Evolutionary conservation across 2,888 invertebrate species (phyloP).

Genomic region (Orthosia gothica): DNA sequence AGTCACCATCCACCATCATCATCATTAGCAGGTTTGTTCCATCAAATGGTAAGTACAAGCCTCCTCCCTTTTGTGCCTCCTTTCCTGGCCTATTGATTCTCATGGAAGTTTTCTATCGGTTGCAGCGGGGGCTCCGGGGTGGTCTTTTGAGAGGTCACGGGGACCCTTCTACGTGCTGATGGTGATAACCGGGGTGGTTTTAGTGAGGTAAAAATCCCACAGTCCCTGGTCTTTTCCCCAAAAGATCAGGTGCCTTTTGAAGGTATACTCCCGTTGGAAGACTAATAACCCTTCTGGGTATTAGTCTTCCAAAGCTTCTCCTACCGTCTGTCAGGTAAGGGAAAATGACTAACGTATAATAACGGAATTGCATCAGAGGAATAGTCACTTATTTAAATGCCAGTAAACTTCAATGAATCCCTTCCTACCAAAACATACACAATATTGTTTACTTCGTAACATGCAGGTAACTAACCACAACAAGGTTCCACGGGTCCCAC

Average conservation of each 20-base stretch:
- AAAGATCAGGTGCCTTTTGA: no score
- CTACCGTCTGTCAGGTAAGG: neutral
- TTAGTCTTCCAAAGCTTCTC: neutral
- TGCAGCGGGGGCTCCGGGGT: no score
- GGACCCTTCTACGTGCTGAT: no score
- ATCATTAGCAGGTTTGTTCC: neutral
- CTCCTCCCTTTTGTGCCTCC: neutral
- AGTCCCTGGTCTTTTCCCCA: no score
- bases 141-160: no score
- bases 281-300: no score
- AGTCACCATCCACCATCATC: neutral
- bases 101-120: neutral
- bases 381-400: neutral
- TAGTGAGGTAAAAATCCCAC: no score
- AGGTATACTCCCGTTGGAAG: no score
- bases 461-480: conserved; percentile 48
- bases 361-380: neutral
- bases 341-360: neutral
- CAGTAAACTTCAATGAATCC: neutral
- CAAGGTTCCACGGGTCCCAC: conserved; percentile 4
- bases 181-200: no score
- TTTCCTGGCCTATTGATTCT: neutral
- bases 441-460: conserved; percentile 15
- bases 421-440: neutral
- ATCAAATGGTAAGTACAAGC: neutral